A percentile compares a stretch with the other conserved stretches of the same genome.
These are phyloP conservation scores for Drosophila dives DNA, from an alignment of 2,888 invertebrate genomes.

Conservation along the genomic window DNA sequence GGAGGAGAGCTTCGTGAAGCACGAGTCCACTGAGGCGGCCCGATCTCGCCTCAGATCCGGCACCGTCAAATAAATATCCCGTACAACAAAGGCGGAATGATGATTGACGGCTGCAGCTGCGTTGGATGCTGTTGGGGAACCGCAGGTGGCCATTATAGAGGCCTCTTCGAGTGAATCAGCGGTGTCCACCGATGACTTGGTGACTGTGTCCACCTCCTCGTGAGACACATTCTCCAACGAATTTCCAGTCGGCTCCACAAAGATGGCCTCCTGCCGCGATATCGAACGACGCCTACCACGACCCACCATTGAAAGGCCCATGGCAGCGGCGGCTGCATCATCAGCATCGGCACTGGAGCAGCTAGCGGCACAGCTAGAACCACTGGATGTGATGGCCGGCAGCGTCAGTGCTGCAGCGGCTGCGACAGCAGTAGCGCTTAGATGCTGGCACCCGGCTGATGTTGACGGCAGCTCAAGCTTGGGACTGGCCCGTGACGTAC, in stretches of 20 bases:
- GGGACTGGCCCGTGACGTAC: constrained; percentile 73
- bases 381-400: constrained; percentile 58
- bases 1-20: constrained; percentile 91
- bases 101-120: constrained; percentile 53
- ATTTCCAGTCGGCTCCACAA: constrained; percentile 90
- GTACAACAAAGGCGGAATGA: constrained; percentile 85
- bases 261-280: constrained; percentile 93
- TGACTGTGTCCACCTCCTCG: constrained; percentile 78
- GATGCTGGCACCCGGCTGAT: constrained; percentile 19
- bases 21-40: constrained; percentile 94
- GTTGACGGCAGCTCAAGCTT: constrained; percentile 77
- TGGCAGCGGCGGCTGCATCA: constrained; percentile 69
- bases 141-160: constrained; percentile 83
- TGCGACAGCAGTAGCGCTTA: constrained; percentile 40
- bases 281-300: constrained; percentile 89
- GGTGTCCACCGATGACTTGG: constrained; percentile 68
- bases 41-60: constrained; percentile 93
- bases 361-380: constrained; percentile 10
- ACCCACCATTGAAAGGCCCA: constrained; percentile 75
- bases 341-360: constrained; percentile 51
- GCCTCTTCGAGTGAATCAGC: constrained; percentile 82
- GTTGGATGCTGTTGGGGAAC: constrained; percentile 68
- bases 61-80: constrained; percentile 91
- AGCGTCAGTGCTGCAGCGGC: constrained; percentile 64
- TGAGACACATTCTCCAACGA: constrained; percentile 89